Base-by-base conservation (phyloP, 2,113 vertebrate species). In the Neogobius melanostomus region DNA sequence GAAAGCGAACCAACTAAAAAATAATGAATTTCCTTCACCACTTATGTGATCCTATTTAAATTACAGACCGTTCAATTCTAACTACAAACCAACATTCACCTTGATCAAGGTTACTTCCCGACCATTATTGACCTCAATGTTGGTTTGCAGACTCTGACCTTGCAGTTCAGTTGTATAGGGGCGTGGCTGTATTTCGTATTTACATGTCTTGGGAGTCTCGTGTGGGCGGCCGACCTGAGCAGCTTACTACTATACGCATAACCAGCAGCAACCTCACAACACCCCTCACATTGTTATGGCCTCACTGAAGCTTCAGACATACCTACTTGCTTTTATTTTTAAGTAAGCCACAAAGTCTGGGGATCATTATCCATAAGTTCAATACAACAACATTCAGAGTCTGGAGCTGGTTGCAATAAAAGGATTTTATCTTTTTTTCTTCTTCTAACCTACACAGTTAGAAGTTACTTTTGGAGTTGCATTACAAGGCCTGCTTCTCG, bases 71-170 rank as follows among this genome's bases (percentile, higher is more conserved):
- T 11, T 16, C 17, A 46, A 28, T 16, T 3, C 9, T n/a, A 28
- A 36, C 8, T 63, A 10, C 74, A 64, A 44, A 56, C 60, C 60
- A 45, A 70, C 43, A 7, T 66, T 91, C 82, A 90, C 91, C 81
- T 91, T 91, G 84, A 69, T 65, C 78, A 86, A 91, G 86, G 88
- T 90, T 85, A 89, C 61, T 77, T 7, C 46, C 10, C 2, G 61
- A 8, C 75, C 59, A 36, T 43, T 48, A 54, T 44, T 71, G 44
- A 69, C 57, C 45, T 62, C 42, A 44, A 46, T 66, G 73, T 66
- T 54, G 57, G 16, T 49, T 75, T 57, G 62, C 75, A 78, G 66
- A 64, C 46, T 72, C 21, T 73, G 90, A 91, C 88, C 88, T 91
- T 91, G 61, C 1, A 69, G 28, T 69, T 72, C 72, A 66, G 57